Base-by-base conservation (phyloP, 1,140 invertebrate species). In the Coenobita brevimanus region DNA sequence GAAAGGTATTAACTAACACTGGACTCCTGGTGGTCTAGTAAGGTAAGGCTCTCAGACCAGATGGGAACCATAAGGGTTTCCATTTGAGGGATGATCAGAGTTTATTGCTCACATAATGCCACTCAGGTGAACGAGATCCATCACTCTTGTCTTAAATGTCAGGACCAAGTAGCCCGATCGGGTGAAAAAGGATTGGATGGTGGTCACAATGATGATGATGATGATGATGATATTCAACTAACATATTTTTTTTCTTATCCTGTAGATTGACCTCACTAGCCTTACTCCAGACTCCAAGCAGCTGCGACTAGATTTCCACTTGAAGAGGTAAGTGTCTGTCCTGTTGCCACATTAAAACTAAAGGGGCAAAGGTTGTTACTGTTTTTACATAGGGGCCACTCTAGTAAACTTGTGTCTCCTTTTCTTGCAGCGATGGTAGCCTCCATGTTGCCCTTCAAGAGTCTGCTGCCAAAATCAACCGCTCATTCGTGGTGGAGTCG, bases 361-460 rank as follows among this genome's bases (percentile, higher is more conserved):
- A 69, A 76, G 21, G 30, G 30, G 13, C 13, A 36, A 13, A 41
- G n/a, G n/a, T 41, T 1, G n/a, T 41, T 41, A 78, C 30, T 36
- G 30, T 30, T 24, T 38, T 76, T 43, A 13, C 10, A 41, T 13
- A 76, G 13, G 41, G 6, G 24, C 27, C 36, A 21, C 13, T 36
- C 36, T 30, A 38, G 24, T 76, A 13, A 10, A n/a, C 6, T 54
- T 78, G 0, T 24, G 17, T 57, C 24, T 76, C 15, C 50, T n/a
- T 79, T 27, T 30, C 33, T 41, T 78, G 4, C 75, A 86, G 83
- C 79, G 83, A 86, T 79, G 83, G 83, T n/a, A 86, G 83, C 67
- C 83, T 86, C 38, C 83, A 86, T 54, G 75, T 86, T n/a, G 54
- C 41, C 15, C 69, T 86, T 69, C 75, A 78, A 79, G 83, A 86